These are phyloP conservation scores for Agapostemon virescens DNA, from an alignment of 2,888 invertebrate genomes.

Conservation along the genomic window DNA sequence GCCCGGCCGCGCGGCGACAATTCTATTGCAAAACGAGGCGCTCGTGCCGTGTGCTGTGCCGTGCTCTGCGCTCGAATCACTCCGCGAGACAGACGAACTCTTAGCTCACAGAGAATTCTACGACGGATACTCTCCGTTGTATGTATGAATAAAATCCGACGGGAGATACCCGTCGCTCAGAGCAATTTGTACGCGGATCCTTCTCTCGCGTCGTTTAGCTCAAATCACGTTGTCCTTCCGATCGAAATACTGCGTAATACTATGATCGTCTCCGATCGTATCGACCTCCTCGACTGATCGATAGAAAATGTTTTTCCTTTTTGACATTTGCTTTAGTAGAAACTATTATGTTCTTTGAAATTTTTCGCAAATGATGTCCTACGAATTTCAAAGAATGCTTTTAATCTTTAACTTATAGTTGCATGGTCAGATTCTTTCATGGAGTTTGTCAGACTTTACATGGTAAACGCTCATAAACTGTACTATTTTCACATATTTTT, in stretches of 20 bases:
- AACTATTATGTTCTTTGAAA: background rate
- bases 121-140: background rate
- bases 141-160: conserved; percentile 43
- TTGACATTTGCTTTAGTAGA: background rate
- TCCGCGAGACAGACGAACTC: conserved; percentile 5
- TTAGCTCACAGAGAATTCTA: background rate
- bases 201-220: conserved; percentile 7
- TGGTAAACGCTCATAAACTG: too few species aligned
- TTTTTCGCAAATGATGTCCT: too few species aligned
- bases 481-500: too few species aligned
- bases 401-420: too few species aligned
- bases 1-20: conserved; percentile 43
- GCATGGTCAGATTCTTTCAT: too few species aligned
- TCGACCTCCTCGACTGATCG: background rate
- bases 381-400: too few species aligned
- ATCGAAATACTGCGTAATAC: background rate
- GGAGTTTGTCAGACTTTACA: too few species aligned
- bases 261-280: background rate
- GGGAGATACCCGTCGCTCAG: conserved; percentile 17
- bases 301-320: background rate
- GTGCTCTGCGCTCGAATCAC: background rate
- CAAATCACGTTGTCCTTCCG: background rate
- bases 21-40: conserved; percentile 52
- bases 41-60: conserved; percentile 26
- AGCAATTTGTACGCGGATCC: conserved; percentile 49